These are phyloP conservation scores for Oxyruncus cristatus DNA, from an alignment of 2,113 vertebrate species.

Conservation along the genomic window DNA sequence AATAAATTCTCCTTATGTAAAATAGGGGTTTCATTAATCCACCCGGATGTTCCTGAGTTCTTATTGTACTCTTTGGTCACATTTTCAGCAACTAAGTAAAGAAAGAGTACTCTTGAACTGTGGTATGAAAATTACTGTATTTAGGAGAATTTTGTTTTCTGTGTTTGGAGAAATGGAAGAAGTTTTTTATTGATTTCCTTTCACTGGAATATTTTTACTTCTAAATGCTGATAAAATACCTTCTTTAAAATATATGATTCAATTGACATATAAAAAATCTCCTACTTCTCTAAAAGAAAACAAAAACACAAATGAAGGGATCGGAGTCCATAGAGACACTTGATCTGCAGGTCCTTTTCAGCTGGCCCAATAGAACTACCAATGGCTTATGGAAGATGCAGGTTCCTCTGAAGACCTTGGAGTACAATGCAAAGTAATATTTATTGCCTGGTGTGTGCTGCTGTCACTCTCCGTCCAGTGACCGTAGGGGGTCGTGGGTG, in stretches of 20 bases:
- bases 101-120: not conserved
- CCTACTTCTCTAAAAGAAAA: not conserved
- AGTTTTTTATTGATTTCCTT: not conserved
- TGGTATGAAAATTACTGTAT: not conserved
- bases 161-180: not conserved
- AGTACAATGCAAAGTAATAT: not conserved
- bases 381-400: not conserved
- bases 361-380: not conserved
- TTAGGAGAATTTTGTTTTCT: not conserved
- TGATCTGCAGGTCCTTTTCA: not conserved
- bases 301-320: not conserved
- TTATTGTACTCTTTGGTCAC: not conserved
- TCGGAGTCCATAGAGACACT: not conserved
- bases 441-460: not conserved
- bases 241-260: not conserved
- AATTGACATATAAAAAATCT: not conserved
- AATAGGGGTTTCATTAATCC: not conserved
- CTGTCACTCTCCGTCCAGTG: not conserved
- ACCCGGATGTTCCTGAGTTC: not conserved
- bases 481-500: fast-evolving
- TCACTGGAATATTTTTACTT: not conserved
- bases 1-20: not conserved
- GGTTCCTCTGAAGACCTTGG: not conserved
- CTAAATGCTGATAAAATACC: not conserved
- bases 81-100: not conserved